These are phyloP conservation scores for Magallana gigas DNA, from an alignment of 1,140 invertebrate species.

Conservation along the genomic window DNA sequence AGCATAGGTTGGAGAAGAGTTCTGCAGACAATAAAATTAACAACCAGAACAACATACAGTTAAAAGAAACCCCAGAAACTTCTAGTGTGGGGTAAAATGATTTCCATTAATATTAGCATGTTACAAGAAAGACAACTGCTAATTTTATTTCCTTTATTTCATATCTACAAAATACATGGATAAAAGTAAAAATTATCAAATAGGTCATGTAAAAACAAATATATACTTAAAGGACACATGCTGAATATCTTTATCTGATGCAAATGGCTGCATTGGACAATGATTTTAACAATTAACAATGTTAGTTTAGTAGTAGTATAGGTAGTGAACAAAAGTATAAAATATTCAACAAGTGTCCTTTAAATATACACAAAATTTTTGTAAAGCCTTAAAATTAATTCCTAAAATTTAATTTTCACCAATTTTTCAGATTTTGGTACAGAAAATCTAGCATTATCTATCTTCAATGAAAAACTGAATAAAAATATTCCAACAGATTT, in stretches of 20 bases:
- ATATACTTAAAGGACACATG: neutral
- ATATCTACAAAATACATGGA: conserved; percentile 18
- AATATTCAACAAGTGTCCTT: conserved; percentile 3
- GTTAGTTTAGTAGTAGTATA: neutral
- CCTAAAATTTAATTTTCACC: neutral
- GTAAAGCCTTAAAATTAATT: neutral
- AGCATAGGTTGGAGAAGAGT: no score
- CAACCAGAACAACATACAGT: neutral
- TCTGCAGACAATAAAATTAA: neutral
- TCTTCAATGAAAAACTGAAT: neutral
- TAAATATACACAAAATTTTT: neutral
- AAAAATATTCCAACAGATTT: no score
- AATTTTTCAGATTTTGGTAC: neutral
- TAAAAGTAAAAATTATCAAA: conserved; percentile 30
- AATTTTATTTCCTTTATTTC: conserved; percentile 33
- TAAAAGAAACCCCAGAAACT: no score
- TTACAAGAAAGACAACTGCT: neutral
- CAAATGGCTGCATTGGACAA: neutral
- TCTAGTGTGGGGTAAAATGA: no score
- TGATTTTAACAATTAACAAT: neutral
- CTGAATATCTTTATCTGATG: neutral
- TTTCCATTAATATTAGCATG: no score
- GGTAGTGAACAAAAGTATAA: neutral
- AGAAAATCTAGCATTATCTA: neutral
- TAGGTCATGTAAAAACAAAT: neutral